Conservation (phyloP, 2,113 vertebrate species). For the Caloenas nicobarica region DNA sequence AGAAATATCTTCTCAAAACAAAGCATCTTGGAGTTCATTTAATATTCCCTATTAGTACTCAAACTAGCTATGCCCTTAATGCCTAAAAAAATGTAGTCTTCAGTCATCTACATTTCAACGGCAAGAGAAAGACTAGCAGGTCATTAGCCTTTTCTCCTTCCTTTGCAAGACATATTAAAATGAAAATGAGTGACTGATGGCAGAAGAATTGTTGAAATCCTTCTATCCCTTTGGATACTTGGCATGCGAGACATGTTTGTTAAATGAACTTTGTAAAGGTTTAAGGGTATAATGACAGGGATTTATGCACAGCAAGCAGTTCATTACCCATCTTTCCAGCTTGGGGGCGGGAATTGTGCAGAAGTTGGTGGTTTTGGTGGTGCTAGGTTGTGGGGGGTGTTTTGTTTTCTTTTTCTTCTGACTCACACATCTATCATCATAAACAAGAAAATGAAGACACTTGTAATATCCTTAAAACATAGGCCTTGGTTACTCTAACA, state of each 20-base stretch:
- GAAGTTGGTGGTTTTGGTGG: neutral
- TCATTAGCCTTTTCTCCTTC: neutral
- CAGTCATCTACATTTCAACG: neutral
- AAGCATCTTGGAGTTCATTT: neutral
- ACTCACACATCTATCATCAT: neutral
- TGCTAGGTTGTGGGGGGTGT: too few relatives aligned
- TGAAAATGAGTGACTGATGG: neutral
- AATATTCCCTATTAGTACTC: neutral
- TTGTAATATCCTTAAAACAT: neutral
- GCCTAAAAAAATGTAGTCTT: neutral
- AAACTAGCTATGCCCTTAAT: neutral
- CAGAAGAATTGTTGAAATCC: neutral
- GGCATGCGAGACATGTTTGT: neutral
- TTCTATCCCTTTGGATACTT: neutral
- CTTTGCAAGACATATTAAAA: neutral
- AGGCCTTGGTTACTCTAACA: neutral
- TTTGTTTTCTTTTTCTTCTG: neutral
- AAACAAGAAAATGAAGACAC: neutral
- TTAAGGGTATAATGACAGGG: neutral
- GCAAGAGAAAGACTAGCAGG: neutral
- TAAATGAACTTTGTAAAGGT: neutral
- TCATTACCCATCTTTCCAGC: neutral
- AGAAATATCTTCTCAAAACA: neutral
- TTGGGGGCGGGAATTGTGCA: neutral
- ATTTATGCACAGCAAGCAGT: neutral